These are phyloP conservation scores for Meles meles DNA, from an alignment of 2,113 vertebrate genomes.

Conservation along the genomic window DNA sequence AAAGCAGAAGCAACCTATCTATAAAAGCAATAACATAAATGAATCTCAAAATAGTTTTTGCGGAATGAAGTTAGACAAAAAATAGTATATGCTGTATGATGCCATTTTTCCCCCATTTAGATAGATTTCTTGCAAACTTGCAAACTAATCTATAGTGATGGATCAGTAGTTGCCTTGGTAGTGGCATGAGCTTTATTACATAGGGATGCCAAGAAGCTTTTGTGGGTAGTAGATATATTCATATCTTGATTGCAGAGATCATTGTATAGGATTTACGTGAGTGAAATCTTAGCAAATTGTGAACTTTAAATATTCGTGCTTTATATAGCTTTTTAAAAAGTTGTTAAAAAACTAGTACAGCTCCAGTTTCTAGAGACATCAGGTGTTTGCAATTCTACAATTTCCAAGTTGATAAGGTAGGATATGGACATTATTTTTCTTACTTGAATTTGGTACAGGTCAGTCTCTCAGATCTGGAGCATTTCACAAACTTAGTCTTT, in stretches of 20 bases:
- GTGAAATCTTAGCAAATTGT: background rate
- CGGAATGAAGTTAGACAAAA: background rate
- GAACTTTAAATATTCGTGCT: background rate
- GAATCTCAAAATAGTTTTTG: background rate
- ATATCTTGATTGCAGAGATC: background rate
- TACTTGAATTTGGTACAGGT: background rate
- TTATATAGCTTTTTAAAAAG: background rate
- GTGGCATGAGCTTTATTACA: background rate
- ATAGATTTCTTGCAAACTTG: background rate
- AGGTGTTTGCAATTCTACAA: background rate
- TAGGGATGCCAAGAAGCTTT: background rate
- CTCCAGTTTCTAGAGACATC: background rate
- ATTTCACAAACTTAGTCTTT: background rate
- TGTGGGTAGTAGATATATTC: background rate
- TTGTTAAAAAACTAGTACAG: background rate
- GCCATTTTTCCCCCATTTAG: background rate
- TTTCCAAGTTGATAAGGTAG: background rate
- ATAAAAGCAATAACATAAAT: background rate
- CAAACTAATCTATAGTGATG: background rate
- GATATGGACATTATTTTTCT: background rate
- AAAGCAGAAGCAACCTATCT: background rate
- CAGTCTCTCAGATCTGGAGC: background rate
- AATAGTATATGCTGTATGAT: background rate
- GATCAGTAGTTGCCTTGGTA: background rate
- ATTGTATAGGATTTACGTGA: background rate